Conservation (phyloP, 2,888 invertebrate species). For the Napeogenes inachia region DNA sequence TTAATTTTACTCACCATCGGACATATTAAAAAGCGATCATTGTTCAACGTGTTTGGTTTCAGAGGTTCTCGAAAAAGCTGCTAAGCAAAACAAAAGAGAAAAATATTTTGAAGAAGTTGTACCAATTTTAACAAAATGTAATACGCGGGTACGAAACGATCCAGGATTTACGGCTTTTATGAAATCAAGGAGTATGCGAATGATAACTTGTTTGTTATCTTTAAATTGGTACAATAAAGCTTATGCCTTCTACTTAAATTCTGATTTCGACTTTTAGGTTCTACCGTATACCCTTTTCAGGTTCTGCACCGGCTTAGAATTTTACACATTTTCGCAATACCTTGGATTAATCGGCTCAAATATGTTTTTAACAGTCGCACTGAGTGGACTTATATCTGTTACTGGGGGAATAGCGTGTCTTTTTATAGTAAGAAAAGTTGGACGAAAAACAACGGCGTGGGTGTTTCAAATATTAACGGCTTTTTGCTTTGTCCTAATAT, state of each 20-base stretch:
- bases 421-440: conserved; percentile 64
- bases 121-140: conserved; percentile 35
- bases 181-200: conserved; percentile 68
- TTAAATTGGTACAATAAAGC: conserved; percentile 71
- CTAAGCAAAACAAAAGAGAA: conserved; percentile 46
- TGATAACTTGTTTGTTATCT: conserved; percentile 68
- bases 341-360: conserved; percentile 74
- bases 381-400: conserved; percentile 74
- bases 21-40: conserved; percentile 30
- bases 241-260: neutral
- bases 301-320: conserved; percentile 77
- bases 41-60: conserved; percentile 26
- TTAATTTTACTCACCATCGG: too few species aligned
- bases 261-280: too few species aligned
- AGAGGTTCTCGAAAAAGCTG: conserved; percentile 53
- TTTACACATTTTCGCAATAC: conserved; percentile 79
- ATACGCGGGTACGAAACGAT: conserved; percentile 31
- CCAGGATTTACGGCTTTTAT: conserved; percentile 67
- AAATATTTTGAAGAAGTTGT: conserved; percentile 38
- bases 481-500: conserved; percentile 68
- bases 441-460: conserved; percentile 71
- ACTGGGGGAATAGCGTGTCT: conserved; percentile 75
- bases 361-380: conserved; percentile 72
- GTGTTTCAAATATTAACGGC: conserved; percentile 68
- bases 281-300: conserved; percentile 45